Evolutionary conservation across 2,797 vertebrate genomes (phyloP), one percentile per base, ranked within the genome.

Genomic region (Lacerta agilis): DNA sequence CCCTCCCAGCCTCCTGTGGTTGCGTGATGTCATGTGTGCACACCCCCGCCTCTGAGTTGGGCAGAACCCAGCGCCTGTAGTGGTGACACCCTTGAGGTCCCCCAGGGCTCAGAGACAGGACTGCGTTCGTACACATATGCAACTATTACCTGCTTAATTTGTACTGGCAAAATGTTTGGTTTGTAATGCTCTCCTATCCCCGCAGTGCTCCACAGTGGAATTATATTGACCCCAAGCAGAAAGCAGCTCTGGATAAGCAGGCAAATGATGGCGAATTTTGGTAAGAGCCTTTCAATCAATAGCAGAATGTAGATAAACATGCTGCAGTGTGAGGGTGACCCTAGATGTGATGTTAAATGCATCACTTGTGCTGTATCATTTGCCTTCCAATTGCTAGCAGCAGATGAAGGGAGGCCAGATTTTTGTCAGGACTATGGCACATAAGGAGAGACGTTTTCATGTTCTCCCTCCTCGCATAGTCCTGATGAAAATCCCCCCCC

Each of bases 221-320:
- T 92, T 88, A 85, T 1, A 93, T 98, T 71, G 96, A 98, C 86
- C 94, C 96, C 45, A 86, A 85, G 90, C 89, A 87, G 91, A 96
- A 93, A 58, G 92, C 90, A 3, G 90, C 89, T 85, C 92, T 97
- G 94, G 94, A 94, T 92, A 96, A 92, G 69, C 94, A 96, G 33
- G 96, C 97, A 0, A 98, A 99, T 72, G 98, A 98, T 2, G 98
- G 98, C 83, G 98, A 99, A 92, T 99, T 99, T 94, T 99, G 98
- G 98, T 99, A 89, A 96, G 97, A 86, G 69, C 36, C 0, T 0
- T 80, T 80, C 83, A 80, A 38, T 10, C 8, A 38, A 88, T 77
- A 82, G 38, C 17, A 25, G 0, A 8, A 83, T 86, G 83, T 83
- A 23, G 78, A 55, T 25, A 27, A 4, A 9, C 41, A 76, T 43